Evolutionary conservation across 2,113 vertebrate genomes (phyloP).

Genomic region (Poeciliopsis turrubarensis): DNA sequence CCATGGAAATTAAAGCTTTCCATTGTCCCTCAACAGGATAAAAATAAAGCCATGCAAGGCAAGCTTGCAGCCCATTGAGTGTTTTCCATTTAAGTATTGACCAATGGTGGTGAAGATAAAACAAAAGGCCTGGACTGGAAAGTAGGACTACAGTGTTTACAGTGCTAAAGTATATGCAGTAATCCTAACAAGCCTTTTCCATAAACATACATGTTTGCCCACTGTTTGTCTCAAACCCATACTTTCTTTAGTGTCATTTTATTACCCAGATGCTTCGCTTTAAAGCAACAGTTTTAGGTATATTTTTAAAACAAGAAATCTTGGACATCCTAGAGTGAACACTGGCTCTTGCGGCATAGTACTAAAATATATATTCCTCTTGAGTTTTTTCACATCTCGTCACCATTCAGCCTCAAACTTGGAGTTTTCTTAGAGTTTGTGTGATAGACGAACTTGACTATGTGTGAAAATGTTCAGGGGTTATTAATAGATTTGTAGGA

Average conservation of each 20-base stretch:
- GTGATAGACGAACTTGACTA: neutral
- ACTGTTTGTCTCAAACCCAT: neutral
- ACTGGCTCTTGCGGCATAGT: neutral
- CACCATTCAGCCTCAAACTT: neutral
- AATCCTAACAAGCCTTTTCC: conserved; percentile 59
- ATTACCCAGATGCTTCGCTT: neutral
- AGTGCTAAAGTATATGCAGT: conserved; percentile 72
- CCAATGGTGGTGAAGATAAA: conserved; percentile 71
- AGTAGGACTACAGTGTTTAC: conserved; percentile 73
- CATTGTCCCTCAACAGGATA: conserved; percentile 72
- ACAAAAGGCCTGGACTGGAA: conserved; percentile 71
- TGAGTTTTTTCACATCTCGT: neutral
- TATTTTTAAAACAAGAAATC: neutral
- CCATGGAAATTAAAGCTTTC: conserved; percentile 78
- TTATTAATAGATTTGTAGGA: neutral
- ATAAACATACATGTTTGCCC: conserved; percentile 15
- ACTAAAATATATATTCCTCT: neutral
- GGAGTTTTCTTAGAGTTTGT: neutral
- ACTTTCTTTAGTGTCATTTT: neutral
- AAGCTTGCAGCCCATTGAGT: conserved; percentile 78
- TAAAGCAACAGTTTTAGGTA: neutral
- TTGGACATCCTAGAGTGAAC: neutral
- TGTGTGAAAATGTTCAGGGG: no score
- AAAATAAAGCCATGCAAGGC: conserved; percentile 79
- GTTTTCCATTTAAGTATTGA: conserved; percentile 76